Percentiles rank a stretch among this genome's conserved stretches.
These are phyloP conservation scores for Hemicrepidius hirtus DNA, from an alignment of 2,888 invertebrate species.

Conservation along the genomic window DNA sequence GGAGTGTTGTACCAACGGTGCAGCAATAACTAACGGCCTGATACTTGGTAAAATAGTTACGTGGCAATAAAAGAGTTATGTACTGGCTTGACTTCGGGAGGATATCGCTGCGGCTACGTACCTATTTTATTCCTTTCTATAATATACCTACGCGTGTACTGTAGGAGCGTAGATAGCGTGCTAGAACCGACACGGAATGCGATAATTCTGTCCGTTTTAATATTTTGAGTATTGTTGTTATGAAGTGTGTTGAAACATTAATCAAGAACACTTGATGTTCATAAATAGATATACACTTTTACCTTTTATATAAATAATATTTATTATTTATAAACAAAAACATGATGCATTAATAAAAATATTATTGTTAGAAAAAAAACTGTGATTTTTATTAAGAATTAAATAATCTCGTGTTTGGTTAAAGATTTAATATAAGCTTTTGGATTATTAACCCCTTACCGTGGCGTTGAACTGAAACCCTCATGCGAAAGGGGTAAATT, in stretches of 20 bases:
- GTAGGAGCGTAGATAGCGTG: constrained; percentile 22
- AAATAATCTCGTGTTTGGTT: no score
- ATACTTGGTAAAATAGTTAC: constrained; percentile 66
- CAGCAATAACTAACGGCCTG: constrained; percentile 66
- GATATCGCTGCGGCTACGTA: constrained; percentile 36
- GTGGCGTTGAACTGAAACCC: no score
- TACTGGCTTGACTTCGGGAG: constrained; percentile 48
- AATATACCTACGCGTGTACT: constrained; percentile 34
- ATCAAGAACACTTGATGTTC: no score
- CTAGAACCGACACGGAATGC: constrained; percentile 20
- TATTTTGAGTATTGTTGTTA: constrained; percentile 16
- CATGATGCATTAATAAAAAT: no score
- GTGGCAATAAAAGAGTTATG: constrained; percentile 66
- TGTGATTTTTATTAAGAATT: no score
- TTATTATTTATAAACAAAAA: no score
- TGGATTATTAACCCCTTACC: no score
- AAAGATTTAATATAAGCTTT: no score
- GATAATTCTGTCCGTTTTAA: constrained; percentile 13
- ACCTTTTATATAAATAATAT: no score
- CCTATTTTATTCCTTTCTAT: constrained; percentile 24
- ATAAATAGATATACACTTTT: no score
- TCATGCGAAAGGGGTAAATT: no score
- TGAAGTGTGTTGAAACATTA: background rate
- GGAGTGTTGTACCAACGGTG: constrained; percentile 66
- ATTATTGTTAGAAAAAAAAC: no score